phyloP scores from a whole-genome alignment of 2,888 invertebrate genomes.

The Glaucopsyche alexis region DNA sequence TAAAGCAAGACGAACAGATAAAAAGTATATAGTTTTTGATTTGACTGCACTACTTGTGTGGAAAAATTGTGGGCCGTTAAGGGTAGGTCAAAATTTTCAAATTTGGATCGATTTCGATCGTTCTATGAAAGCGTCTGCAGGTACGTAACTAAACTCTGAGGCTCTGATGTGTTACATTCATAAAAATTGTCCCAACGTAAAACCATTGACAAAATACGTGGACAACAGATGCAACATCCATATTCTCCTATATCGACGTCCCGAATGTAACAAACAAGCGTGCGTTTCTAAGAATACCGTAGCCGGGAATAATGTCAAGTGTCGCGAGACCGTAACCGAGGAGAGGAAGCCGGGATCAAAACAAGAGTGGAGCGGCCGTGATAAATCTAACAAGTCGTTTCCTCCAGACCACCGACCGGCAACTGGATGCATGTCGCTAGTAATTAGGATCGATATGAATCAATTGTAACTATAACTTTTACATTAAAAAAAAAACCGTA shows the following conservation, averaged over 20 bases:
- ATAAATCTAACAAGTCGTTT: constrained; percentile 52
- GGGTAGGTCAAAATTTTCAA: no score
- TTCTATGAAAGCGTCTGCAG: no score
- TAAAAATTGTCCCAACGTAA: not conserved
- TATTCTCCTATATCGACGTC: not conserved
- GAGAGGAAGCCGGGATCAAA: constrained; percentile 60
- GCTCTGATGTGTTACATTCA: not conserved
- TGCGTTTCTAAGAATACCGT: constrained; percentile 56
- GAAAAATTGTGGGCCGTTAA: no score
- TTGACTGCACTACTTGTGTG: no score
- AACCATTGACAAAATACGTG: not conserved
- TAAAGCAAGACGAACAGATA: no score
- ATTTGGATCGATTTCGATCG: no score
- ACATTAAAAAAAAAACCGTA: no score
- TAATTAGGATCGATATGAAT: constrained; percentile 5
- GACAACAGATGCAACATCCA: not conserved
- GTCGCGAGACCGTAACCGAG: constrained; percentile 54
- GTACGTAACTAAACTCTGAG: no score
- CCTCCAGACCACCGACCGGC: constrained; percentile 40
- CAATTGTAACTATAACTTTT: no score
- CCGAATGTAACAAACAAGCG: constrained; percentile 34
- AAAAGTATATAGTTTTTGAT: no score
- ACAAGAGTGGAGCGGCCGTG: constrained; percentile 50
- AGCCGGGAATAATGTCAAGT: constrained; percentile 57
- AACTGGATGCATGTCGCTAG: constrained; percentile 26